Base-by-base conservation (phyloP, 2,113 vertebrate species). In the Narcine bancroftii region DNA sequence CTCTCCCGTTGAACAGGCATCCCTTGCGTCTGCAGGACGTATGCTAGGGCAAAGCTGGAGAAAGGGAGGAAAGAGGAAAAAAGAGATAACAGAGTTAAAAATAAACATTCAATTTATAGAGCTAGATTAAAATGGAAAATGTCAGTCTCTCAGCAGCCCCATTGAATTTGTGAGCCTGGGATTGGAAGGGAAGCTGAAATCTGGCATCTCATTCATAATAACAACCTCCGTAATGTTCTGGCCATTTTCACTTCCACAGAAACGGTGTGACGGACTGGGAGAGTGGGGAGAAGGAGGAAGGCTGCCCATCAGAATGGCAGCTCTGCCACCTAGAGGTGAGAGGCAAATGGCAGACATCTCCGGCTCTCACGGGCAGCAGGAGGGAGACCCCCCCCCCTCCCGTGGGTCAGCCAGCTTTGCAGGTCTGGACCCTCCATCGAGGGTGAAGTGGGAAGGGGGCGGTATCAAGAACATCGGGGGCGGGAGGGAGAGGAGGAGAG, bases 151-250 rank as follows among this genome's bases (percentile, higher is more conserved):
- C 33, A 60, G 36, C 81, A 39, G 53, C 81, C 15, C 56, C 81
- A 87, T 87, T 60, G 53, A 87, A 87, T 63, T 56, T 87, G 81
- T 1, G n/a, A 36, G 17, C 33, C 81, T 21, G 53, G 36, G 53
- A 60, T 87, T 87, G 81, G 81, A 63, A 87, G n/a, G 50, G 53
- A 87, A 87, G 33, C n/a, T 60, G 53, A 21, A 87, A 87, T 87
- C 81, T 87, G 81, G 17, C 81, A 39, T 36, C 56, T 87, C 5
- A 87, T 60, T 87, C 60, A 36, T 87, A 60, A 87, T 87, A 87
- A 87, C 81, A 60, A 60, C 81, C 81, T 87, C 81, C n/a, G 53
- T 36, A 87, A 60, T 87, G 81, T 87, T 60, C 47, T 87, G 53
- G n/a, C n/a, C 36, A 7, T 87, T 87, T 87, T 63, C 33, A 60